Percentiles rank a stretch among this genome's conserved stretches.
phyloP scores from a whole-genome alignment of 2,113 vertebrate genomes.

The Vombatus ursinus region DNA sequence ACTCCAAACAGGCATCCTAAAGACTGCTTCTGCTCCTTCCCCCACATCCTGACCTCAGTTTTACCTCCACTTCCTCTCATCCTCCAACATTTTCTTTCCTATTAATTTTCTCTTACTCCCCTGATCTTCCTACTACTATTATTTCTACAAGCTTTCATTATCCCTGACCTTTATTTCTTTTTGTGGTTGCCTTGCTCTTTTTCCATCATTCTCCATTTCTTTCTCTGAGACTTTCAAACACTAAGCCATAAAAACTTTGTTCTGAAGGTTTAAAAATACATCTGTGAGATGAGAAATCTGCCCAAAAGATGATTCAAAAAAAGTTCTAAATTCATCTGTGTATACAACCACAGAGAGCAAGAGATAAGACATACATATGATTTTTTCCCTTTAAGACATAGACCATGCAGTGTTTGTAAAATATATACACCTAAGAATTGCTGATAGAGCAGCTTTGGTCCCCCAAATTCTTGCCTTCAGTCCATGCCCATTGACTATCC shows the following conservation, averaged over 20 bases:
- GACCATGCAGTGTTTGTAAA: background rate
- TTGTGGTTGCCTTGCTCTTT: background rate
- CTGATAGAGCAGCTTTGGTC: background rate
- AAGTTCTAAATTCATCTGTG: background rate
- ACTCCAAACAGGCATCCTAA: background rate
- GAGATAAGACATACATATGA: background rate
- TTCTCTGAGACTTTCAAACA: background rate
- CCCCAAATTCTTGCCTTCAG: background rate
- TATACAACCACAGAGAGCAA: background rate
- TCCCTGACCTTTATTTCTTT: background rate
- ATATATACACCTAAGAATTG: background rate
- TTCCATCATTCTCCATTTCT: background rate
- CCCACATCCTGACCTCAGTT: background rate
- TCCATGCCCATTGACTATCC: background rate
- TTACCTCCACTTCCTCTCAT: background rate
- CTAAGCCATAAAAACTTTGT: background rate
- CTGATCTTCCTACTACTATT: background rate
- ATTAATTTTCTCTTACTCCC: background rate
- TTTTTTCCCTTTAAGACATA: background rate
- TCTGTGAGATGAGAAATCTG: background rate
- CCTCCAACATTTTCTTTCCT: background rate
- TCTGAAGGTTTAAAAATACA: background rate
- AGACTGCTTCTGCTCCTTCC: background rate
- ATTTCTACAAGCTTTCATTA: constrained; percentile 8
- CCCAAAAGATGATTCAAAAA: background rate